phyloP scores from a whole-genome alignment of 92 coral and sea anemone genomes.

The Actinostola sp. region DNA sequence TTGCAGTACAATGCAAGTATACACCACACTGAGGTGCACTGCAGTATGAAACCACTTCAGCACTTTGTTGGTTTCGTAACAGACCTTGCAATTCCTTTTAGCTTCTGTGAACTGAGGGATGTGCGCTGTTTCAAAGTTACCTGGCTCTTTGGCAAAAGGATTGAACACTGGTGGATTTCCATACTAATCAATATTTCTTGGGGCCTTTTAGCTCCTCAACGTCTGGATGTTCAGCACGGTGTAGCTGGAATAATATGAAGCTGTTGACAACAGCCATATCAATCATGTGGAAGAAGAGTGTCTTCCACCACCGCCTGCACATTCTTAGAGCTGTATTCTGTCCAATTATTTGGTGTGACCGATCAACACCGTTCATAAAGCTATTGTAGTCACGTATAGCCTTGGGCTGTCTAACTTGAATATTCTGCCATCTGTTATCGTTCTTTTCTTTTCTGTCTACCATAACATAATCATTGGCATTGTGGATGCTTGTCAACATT shows the following conservation, averaged over 20 bases:
- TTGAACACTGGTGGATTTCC: constrained; percentile 19
- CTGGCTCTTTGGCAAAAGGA: constrained; percentile 21
- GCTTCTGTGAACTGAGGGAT: background rate
- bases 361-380: constrained; percentile 60
- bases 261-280: constrained; percentile 56
- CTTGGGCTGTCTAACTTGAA: constrained; percentile 40
- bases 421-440: constrained; percentile 19
- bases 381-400: constrained; percentile 48
- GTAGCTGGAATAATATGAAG: constrained; percentile 51
- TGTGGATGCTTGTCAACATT: constrained; percentile 46
- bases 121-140: constrained; percentile 26
- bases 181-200: constrained; percentile 32
- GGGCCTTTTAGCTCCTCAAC: constrained; percentile 26
- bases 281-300: constrained; percentile 52
- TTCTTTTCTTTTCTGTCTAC: constrained; percentile 43
- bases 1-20: constrained; percentile 44
- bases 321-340: constrained; percentile 40
- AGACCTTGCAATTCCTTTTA: constrained; percentile 46
- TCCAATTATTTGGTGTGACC: constrained; percentile 55
- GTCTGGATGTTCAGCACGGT: constrained; percentile 46
- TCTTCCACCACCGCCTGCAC: constrained; percentile 66
- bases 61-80: constrained; percentile 35
- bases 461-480: constrained; percentile 33
- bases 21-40: constrained; percentile 53
- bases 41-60: constrained; percentile 38